A percentile compares a stretch with the other conserved stretches of the same genome.
These are phyloP conservation scores for Drosophila biarmipes DNA, from an alignment of 1,140 invertebrate species.

Conservation along the genomic window DNA sequence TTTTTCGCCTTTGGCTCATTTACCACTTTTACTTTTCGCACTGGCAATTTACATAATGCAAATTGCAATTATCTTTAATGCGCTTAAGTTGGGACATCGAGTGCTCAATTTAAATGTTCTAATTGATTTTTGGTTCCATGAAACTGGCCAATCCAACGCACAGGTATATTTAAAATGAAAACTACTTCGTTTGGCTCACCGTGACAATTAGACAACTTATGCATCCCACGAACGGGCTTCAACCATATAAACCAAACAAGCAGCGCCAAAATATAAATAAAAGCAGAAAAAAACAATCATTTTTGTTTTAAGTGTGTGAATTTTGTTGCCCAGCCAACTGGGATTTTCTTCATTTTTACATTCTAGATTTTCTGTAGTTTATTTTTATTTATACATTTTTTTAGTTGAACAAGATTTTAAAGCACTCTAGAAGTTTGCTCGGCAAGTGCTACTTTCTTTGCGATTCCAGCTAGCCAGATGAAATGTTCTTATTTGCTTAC, in stretches of 20 bases:
- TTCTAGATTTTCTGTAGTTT: no score
- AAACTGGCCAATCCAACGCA: neutral
- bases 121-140: constrained; percentile 29
- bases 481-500: constrained; percentile 23
- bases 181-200: neutral
- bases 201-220: neutral
- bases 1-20: constrained; percentile 16
- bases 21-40: constrained; percentile 20
- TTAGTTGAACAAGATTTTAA: neutral
- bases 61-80: constrained; percentile 65
- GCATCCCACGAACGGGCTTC: constrained; percentile 17
- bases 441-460: constrained; percentile 4
- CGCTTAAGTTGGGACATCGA: constrained; percentile 30
- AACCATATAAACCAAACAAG: constrained; percentile 8
- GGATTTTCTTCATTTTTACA: neutral
- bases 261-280: constrained; percentile 23
- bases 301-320: constrained; percentile 34
- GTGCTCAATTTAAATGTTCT: constrained; percentile 22
- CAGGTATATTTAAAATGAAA: no score
- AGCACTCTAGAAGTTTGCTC: neutral
- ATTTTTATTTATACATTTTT: neutral
- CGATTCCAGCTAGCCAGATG: constrained; percentile 9
- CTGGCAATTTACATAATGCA: constrained; percentile 56
- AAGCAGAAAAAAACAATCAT: constrained; percentile 17
- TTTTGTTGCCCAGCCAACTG: neutral